Percentiles rank a stretch among this genome's conserved stretches.
Conservation (phyloP, 2,113 vertebrate species). For the Crotalus helleri region DNA sequence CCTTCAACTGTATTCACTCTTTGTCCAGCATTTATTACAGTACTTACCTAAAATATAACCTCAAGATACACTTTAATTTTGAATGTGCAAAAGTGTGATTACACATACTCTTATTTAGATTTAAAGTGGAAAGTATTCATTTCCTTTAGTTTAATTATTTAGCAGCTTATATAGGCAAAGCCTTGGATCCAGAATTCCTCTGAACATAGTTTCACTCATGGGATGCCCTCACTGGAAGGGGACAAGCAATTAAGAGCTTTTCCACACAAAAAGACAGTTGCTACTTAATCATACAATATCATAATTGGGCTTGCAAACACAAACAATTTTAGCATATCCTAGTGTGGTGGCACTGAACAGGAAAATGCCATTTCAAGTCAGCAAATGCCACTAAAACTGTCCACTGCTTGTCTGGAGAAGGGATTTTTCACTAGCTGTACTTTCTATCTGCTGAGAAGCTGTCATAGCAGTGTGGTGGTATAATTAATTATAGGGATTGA, state of each 20-base stretch:
- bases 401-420: neutral
- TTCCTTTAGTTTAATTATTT: slow-evolving; percentile 72
- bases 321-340: neutral
- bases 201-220: neutral
- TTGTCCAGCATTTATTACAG: fast-evolving
- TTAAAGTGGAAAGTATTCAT: slow-evolving; percentile 64
- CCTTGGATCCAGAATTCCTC: neutral
- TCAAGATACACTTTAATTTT: slow-evolving; percentile 40
- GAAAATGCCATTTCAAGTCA: neutral
- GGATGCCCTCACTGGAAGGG: neutral
- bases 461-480: neutral
- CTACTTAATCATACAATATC: neutral
- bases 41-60: slow-evolving; percentile 1
- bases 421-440: neutral
- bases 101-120: slow-evolving; percentile 49
- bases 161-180: slow-evolving; percentile 42
- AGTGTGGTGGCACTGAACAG: neutral
- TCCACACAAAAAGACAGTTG: neutral
- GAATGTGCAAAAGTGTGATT: slow-evolving; percentile 59
- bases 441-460: neutral
- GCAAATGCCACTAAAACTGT: neutral
- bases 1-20: neutral
- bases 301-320: neutral
- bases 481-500: neutral
- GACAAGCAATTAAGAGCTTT: neutral